A percentile compares a stretch with the other conserved stretches of the same genome.
Conservation (phyloP, 2,797 vertebrate genomes). For the Hypotaenidia philippensis region DNA sequence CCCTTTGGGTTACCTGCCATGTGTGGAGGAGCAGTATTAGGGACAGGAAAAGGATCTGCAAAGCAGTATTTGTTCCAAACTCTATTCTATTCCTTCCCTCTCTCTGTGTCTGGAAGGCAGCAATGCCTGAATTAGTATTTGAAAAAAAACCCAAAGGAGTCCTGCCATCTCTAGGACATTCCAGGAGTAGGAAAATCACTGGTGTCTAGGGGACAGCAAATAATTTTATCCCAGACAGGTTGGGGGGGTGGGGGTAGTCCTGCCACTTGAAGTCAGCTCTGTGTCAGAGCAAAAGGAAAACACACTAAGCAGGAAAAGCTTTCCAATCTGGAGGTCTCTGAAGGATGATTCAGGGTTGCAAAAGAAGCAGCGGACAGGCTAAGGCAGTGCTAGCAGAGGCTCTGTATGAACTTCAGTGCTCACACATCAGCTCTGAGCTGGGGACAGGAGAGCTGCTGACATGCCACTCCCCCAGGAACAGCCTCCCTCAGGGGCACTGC, state of each 20-base stretch:
- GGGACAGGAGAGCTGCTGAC: neutral
- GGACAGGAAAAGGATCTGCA: neutral
- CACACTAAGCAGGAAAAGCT: neutral
- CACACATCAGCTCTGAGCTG: neutral
- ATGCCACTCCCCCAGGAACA: neutral
- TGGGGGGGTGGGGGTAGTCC: neutral
- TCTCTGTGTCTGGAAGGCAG: neutral
- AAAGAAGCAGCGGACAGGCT: neutral
- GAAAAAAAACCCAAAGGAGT: neutral
- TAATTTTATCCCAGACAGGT: neutral
- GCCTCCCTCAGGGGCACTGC: neutral
- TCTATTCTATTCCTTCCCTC: neutral
- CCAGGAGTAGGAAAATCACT: neutral
- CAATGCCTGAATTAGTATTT: neutral
- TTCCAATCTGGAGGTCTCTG: neutral
- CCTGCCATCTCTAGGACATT: neutral
- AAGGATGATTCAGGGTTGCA: neutral
- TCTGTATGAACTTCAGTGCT: neutral
- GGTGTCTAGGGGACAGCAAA: neutral
- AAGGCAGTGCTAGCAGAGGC: rapidly evolving
- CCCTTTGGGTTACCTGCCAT: neutral
- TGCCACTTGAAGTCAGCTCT: neutral
- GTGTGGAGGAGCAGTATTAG: neutral
- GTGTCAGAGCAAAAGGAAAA: neutral
- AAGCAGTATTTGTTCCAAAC: neutral